Percentiles rank a stretch among this genome's conserved stretches.
These are phyloP conservation scores for Melopsittacus undulatus DNA, from an alignment of 2,797 vertebrate genomes.

Conservation along the genomic window DNA sequence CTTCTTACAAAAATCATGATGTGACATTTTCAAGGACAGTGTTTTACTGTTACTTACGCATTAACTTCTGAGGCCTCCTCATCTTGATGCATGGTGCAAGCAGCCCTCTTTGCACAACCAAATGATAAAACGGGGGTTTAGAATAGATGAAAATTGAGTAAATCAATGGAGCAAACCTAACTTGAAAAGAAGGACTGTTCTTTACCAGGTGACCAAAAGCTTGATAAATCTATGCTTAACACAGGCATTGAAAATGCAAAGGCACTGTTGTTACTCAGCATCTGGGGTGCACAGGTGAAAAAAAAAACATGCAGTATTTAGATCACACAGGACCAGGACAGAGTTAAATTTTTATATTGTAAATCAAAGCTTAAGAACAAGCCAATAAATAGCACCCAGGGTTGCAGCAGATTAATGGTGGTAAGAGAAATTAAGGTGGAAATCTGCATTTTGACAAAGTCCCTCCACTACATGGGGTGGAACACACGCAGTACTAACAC, in stretches of 20 bases:
- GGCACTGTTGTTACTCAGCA: rapidly evolving
- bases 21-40: neutral
- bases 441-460: neutral
- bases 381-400: neutral
- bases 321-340: neutral
- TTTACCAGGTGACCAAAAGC: neutral
- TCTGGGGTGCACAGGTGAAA: neutral
- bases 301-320: neutral
- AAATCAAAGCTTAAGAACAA: neutral
- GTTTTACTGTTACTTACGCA: neutral
- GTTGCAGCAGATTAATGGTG: rapidly evolving
- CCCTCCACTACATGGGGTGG: rapidly evolving
- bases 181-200: neutral
- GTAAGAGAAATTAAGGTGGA: neutral
- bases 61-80: neutral
- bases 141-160: neutral
- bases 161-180: neutral
- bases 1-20: neutral
- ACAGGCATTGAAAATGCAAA: neutral
- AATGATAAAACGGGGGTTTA: neutral
- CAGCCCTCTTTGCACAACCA: neutral
- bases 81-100: neutral
- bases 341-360: neutral
- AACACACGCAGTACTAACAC: neutral
- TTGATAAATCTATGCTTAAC: neutral